Percentiles rank a stretch among this genome's conserved stretches.
Conservation (phyloP, 2,113 vertebrate species). For the Pithys albifrons region DNA sequence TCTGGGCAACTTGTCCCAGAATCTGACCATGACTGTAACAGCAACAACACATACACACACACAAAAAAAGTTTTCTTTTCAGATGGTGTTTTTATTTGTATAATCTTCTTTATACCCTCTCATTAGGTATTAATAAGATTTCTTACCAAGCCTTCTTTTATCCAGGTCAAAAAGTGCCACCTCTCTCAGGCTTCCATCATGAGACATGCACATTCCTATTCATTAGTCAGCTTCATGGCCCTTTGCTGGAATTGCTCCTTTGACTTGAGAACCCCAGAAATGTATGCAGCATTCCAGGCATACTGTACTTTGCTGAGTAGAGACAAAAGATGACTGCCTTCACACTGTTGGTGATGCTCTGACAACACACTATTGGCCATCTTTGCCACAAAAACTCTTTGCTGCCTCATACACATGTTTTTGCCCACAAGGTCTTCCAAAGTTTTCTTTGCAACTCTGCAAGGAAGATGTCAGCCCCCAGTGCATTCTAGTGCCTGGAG, state of each 20-base stretch:
- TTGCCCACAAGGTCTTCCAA: background rate
- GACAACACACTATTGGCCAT: accelerated
- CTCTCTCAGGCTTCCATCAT: background rate
- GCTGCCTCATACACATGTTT: background rate
- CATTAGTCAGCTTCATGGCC: background rate
- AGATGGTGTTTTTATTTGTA: background rate
- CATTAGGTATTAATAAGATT: background rate
- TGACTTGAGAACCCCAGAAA: background rate
- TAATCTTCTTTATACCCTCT: background rate
- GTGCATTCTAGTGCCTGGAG: accelerated
- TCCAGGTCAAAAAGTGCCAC: background rate
- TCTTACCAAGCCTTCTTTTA: background rate
- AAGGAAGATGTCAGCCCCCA: accelerated
- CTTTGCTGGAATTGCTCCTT: background rate
- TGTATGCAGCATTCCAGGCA: background rate
- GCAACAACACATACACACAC: background rate
- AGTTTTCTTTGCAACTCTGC: background rate
- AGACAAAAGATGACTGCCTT: background rate
- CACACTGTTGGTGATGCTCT: background rate
- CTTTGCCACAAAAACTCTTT: background rate
- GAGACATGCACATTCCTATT: background rate
- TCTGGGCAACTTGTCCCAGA: background rate
- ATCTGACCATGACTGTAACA: background rate
- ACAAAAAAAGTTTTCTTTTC: background rate
- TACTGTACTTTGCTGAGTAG: background rate